phyloP scores from a whole-genome alignment of 2,888 invertebrate species.

The Lissonota sp. region DNA sequence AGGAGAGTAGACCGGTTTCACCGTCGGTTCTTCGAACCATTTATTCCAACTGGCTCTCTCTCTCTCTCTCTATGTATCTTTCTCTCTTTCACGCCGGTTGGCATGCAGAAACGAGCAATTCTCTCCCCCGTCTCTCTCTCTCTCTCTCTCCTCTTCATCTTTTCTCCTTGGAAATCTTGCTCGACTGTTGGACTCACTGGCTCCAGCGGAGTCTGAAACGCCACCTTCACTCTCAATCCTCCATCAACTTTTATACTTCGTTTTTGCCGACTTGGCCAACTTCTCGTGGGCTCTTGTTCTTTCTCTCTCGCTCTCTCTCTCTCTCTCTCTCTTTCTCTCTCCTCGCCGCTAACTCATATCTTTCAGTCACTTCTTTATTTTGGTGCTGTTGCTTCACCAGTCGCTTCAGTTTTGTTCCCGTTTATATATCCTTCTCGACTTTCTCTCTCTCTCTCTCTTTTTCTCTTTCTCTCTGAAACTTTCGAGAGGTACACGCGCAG shows the following conservation, averaged over 20 bases:
- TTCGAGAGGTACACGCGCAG: slow-evolving; percentile 40
- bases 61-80: slow-evolving; percentile 52
- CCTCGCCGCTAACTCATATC: neutral
- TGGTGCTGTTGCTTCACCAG: slow-evolving; percentile 50
- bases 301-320: slow-evolving; percentile 39
- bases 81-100: slow-evolving; percentile 43
- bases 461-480: slow-evolving; percentile 34
- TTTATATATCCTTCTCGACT: slow-evolving; percentile 49
- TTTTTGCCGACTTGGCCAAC: slow-evolving; percentile 49
- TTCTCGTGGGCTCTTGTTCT: slow-evolving; percentile 50
- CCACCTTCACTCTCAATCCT: slow-evolving; percentile 37
- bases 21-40: slow-evolving; percentile 78
- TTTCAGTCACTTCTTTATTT: slow-evolving; percentile 16
- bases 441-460: slow-evolving; percentile 28
- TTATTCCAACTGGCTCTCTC: slow-evolving; percentile 73
- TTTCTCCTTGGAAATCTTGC: slow-evolving; percentile 35
- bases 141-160: too few relatives aligned
- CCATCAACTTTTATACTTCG: slow-evolving; percentile 51
- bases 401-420: slow-evolving; percentile 40
- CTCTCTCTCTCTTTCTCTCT: slow-evolving; percentile 41
- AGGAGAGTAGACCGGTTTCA: slow-evolving; percentile 74
- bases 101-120: slow-evolving; percentile 41
- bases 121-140: too few relatives aligned
- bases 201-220: slow-evolving; percentile 35
- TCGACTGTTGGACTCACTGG: slow-evolving; percentile 28